Evolutionary conservation across 2,888 invertebrate genomes (phyloP).

Genomic region (Dascillus cervinus): DNA sequence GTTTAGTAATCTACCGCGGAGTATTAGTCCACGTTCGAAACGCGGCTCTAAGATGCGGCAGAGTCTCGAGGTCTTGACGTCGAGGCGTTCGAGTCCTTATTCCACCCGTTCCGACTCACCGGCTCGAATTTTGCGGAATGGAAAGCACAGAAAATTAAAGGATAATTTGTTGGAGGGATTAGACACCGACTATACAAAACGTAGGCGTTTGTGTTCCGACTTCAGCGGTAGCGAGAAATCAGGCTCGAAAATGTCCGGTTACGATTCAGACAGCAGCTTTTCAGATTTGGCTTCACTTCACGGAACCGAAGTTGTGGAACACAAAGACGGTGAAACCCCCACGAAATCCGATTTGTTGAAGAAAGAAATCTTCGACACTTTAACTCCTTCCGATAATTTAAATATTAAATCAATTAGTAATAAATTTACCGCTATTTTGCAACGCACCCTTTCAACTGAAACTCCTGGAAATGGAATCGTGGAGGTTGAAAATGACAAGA

Average conservation of each 20-base stretch:
- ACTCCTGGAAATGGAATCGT: conserved; percentile 4
- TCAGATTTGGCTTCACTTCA: conserved; percentile 44
- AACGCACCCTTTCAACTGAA: conserved; percentile 17
- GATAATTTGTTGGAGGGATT: conserved; percentile 51
- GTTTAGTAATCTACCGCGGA: conserved; percentile 30
- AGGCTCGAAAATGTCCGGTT: conserved; percentile 52
- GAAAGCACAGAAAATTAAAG: conserved; percentile 57
- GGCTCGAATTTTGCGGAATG: conserved; percentile 56
- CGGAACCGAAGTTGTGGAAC: conserved; percentile 29
- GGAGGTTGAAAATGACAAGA: conserved; percentile 7
- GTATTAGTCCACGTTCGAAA: conserved; percentile 33
- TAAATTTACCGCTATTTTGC: conserved; percentile 13
- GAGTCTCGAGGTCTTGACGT: conserved; percentile 25
- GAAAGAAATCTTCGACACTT: conserved; percentile 11
- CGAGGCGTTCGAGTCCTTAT: conserved; percentile 45
- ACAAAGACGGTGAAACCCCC: conserved; percentile 8
- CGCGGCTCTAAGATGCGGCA: conserved; percentile 27
- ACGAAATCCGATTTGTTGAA: conserved; percentile 10
- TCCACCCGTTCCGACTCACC: conserved; percentile 53
- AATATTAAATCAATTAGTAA: conserved; percentile 15
- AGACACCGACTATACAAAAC: conserved; percentile 43
- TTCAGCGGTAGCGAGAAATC: conserved; percentile 53
- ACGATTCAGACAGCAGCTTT: conserved; percentile 58
- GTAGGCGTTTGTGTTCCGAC: conserved; percentile 51
- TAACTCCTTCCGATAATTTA: conserved; percentile 14